A percentile compares a stretch with the other conserved stretches of the same genome.
phyloP scores from a whole-genome alignment of 2,888 invertebrate genomes.

The Chrysolina oricalcia region DNA sequence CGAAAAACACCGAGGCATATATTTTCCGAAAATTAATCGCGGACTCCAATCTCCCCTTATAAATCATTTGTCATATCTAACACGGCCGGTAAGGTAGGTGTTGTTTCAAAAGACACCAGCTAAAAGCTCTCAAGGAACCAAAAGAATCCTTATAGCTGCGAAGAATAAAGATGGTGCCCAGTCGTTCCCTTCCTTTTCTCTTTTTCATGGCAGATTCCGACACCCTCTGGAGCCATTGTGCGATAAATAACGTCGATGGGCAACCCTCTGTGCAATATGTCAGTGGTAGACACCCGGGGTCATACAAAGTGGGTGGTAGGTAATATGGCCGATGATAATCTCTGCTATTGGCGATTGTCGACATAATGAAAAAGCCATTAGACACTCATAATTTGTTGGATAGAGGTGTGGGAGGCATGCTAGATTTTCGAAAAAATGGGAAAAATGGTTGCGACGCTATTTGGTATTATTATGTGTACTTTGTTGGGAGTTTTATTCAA shows the following conservation, averaged over 20 bases:
- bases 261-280: constrained; percentile 69
- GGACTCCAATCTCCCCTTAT: constrained; percentile 64
- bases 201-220: constrained; percentile 45
- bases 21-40: constrained; percentile 64
- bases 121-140: constrained; percentile 44
- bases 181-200: constrained; percentile 35
- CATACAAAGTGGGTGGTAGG: constrained; percentile 63
- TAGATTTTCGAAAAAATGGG: not conserved
- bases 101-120: constrained; percentile 64
- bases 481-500: too few relatives aligned
- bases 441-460: too few relatives aligned
- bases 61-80: constrained; percentile 67
- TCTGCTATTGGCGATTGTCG: constrained; percentile 18
- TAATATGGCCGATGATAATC: constrained; percentile 28
- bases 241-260: constrained; percentile 64
- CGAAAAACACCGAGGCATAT: constrained; percentile 45
- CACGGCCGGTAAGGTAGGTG: constrained; percentile 66
- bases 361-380: constrained; percentile 28
- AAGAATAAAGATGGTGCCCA: constrained; percentile 56
- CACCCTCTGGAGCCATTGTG: constrained; percentile 64
- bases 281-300: constrained; percentile 68
- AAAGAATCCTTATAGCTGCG: constrained; percentile 57
- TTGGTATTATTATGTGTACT: too few relatives aligned
- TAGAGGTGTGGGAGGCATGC: not conserved
- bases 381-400: not conserved